phyloP scores from a whole-genome alignment of 92 coral and sea anemone genomes.

The Meandrina meandrites region DNA sequence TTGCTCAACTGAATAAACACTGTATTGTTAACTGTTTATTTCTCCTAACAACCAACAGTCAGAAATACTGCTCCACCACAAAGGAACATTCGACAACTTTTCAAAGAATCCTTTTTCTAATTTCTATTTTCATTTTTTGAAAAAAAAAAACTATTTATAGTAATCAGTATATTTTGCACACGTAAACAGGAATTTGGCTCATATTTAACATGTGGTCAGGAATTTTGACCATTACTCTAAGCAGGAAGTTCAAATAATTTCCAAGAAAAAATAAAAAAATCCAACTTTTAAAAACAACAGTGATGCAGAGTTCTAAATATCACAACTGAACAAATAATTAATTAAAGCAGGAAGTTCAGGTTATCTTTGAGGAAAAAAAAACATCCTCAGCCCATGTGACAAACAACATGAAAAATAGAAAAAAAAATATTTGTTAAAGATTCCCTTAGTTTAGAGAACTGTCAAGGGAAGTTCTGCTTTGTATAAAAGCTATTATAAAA shows the following conservation, averaged over 20 bases:
- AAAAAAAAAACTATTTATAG: not conserved
- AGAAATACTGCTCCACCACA: not conserved
- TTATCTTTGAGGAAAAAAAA: not conserved
- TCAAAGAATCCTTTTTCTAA: not conserved
- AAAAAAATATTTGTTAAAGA: not conserved
- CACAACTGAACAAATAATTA: not conserved
- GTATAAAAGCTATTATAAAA: slow-evolving; percentile 5
- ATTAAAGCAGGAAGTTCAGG: not conserved
- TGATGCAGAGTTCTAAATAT: not conserved
- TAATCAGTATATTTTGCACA: not conserved
- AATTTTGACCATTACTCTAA: not conserved
- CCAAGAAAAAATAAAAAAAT: not conserved
- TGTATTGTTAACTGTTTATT: not conserved
- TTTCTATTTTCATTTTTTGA: not conserved
- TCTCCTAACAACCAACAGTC: not conserved
- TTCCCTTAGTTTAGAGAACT: not conserved
- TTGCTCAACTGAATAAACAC: not conserved
- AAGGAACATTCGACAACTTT: not conserved
- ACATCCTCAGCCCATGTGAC: not conserved
- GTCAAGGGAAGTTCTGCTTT: not conserved
- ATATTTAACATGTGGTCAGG: not conserved
- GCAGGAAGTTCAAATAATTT: slow-evolving; percentile 12
- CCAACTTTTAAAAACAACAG: not conserved
- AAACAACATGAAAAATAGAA: not conserved
- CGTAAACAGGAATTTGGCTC: not conserved